These are phyloP conservation scores for Eupithecia subfuscata DNA, from an alignment of 2,888 invertebrate genomes.

Conservation along the genomic window DNA sequence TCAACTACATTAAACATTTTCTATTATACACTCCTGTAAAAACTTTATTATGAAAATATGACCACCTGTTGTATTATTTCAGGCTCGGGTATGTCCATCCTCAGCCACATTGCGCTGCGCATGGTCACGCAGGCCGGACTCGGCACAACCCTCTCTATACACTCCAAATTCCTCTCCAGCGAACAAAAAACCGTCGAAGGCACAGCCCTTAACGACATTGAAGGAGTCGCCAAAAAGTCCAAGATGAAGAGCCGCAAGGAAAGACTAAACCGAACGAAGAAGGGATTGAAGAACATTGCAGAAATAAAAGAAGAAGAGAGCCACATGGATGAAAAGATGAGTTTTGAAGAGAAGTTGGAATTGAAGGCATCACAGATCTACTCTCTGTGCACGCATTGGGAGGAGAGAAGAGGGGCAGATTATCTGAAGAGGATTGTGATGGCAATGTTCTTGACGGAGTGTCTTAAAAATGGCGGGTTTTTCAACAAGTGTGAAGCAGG, in stretches of 20 bases:
- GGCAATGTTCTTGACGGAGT: constrained; percentile 89
- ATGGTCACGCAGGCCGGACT: constrained; percentile 89
- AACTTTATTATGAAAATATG: background rate
- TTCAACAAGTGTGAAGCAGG: constrained; percentile 76
- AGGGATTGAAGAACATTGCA: constrained; percentile 62
- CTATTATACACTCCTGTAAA: background rate
- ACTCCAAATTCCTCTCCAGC: constrained; percentile 70
- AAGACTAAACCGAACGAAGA: constrained; percentile 70
- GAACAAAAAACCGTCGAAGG: constrained; percentile 65
- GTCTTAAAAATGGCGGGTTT: constrained; percentile 87
- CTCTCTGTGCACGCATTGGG: constrained; percentile 87
- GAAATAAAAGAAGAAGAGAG: constrained; percentile 59
- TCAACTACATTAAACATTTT: background rate
- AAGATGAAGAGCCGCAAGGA: constrained; percentile 76
- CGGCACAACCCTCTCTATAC: constrained; percentile 74
- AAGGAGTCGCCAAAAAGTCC: constrained; percentile 69
- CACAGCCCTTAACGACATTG: constrained; percentile 67
- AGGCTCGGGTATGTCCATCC: constrained; percentile 92
- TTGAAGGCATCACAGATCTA: constrained; percentile 80
- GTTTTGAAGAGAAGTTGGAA: constrained; percentile 67
- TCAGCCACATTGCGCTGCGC: constrained; percentile 89
- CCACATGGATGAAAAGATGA: constrained; percentile 63
- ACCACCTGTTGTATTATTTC: constrained; percentile 35
- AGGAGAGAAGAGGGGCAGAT: constrained; percentile 86
- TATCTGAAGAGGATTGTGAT: constrained; percentile 90